Evolutionary conservation across 1,140 invertebrate species (phyloP).

Genomic region (Lamellibrachia luymesi): DNA sequence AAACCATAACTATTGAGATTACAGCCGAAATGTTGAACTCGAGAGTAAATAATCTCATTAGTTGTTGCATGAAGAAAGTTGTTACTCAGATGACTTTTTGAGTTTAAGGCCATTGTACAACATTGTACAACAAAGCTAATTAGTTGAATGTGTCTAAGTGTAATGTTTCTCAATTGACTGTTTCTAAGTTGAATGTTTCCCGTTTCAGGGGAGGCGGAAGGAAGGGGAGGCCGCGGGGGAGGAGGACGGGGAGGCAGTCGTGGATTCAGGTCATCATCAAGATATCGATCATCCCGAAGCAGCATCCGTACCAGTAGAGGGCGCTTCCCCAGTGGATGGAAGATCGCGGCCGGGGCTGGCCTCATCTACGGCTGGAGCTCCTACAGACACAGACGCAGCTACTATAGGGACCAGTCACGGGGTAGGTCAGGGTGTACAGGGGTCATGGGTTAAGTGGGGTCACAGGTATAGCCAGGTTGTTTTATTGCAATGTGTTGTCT

Average conservation of each 20-base stretch:
- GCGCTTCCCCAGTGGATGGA: constrained; percentile 3
- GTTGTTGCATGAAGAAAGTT: too few relatives aligned
- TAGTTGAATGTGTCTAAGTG: background rate
- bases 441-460: background rate
- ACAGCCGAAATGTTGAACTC: too few relatives aligned
- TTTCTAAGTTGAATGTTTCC: background rate
- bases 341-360: constrained; percentile 3
- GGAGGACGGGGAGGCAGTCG: too few relatives aligned
- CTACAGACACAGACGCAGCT: background rate
- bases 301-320: background rate
- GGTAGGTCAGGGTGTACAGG: background rate
- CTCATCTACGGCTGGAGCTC: constrained; percentile 9
- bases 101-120: too few relatives aligned
- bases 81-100: too few relatives aligned
- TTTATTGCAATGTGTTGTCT: background rate
- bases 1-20: too few relatives aligned
- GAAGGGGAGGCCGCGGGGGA: too few relatives aligned
- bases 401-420: background rate
- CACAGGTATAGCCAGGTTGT: background rate
- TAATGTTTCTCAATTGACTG: too few relatives aligned
- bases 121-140: background rate
- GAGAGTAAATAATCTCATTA: too few relatives aligned
- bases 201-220: background rate
- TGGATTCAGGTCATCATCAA: background rate
- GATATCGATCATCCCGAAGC: background rate